Conservation (phyloP, 2,888 invertebrate genomes). For the Cremastinae sp. region DNA sequence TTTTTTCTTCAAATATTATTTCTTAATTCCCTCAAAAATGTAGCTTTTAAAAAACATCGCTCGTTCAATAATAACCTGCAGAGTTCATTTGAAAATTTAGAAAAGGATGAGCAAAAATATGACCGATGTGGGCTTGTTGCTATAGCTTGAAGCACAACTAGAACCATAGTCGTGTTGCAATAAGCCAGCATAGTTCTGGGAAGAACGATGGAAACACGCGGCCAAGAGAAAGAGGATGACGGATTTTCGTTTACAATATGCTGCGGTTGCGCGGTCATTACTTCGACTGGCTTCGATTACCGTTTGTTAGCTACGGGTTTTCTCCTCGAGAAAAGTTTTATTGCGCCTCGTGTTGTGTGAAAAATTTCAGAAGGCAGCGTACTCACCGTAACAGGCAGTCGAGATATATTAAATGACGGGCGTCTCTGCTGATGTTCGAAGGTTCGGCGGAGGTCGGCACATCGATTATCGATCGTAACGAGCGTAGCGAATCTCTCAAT, state of each 20-base stretch:
- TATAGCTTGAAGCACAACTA: too few relatives aligned
- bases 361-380: slow-evolving; percentile 12
- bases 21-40: too few relatives aligned
- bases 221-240: neutral
- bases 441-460: slow-evolving; percentile 21
- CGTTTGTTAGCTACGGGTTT: neutral
- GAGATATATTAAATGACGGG: slow-evolving; percentile 26
- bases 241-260: slow-evolving; percentile 18
- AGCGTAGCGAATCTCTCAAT: slow-evolving; percentile 49
- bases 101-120: too few relatives aligned
- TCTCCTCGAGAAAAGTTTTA: slow-evolving; percentile 28
- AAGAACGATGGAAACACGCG: neutral
- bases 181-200: neutral
- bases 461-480: slow-evolving; percentile 53
- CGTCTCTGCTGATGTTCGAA: slow-evolving; percentile 17
- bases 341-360: slow-evolving; percentile 26
- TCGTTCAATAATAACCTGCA: too few relatives aligned
- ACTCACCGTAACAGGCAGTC: neutral
- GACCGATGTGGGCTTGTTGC: too few relatives aligned
- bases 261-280: slow-evolving; percentile 28
- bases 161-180: too few relatives aligned
- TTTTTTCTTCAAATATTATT: too few relatives aligned
- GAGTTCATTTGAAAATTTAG: too few relatives aligned
- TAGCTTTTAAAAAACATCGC: too few relatives aligned
- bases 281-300: neutral